Conservation (phyloP, 2,888 invertebrate genomes). For the Macrophya annulata region DNA sequence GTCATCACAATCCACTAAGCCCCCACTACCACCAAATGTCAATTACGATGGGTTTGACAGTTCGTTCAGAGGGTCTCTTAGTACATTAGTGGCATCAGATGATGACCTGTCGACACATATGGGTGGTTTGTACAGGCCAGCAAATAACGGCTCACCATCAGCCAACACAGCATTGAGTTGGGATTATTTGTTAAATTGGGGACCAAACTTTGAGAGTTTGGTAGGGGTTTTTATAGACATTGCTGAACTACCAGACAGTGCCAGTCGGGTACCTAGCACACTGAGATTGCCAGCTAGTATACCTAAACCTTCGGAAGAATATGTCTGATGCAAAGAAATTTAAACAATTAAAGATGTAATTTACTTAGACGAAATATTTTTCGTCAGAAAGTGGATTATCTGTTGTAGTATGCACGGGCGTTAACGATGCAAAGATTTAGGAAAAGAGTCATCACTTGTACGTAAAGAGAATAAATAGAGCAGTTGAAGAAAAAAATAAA, state of each 20-base stretch:
- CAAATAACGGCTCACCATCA: conserved; percentile 88
- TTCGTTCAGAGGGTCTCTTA: conserved; percentile 95
- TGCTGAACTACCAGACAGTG: conserved; percentile 92
- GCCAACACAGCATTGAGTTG: conserved; percentile 89
- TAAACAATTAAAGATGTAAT: not conserved
- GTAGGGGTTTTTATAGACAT: conserved; percentile 98
- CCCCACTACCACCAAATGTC: conserved; percentile 86
- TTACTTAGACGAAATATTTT: not conserved
- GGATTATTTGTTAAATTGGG: conserved; percentile 98
- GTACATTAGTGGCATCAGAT: conserved; percentile 96
- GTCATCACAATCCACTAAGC: conserved; percentile 81
- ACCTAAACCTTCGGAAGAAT: conserved; percentile 94
- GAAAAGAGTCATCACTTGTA: conserved; percentile 49
- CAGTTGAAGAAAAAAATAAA: conserved; percentile 24
- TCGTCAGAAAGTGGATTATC: conserved; percentile 15
- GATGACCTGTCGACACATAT: conserved; percentile 93
- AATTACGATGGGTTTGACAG: conserved; percentile 96
- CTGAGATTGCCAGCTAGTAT: conserved; percentile 89
- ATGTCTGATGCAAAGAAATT: conserved; percentile 83
- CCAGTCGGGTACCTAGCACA: conserved; percentile 87
- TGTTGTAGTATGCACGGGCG: not conserved
- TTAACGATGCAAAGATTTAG: not conserved
- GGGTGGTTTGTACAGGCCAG: conserved; percentile 90
- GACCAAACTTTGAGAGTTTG: conserved; percentile 96
- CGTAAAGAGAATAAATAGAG: conserved; percentile 21